Evolutionary conservation across 2,888 invertebrate genomes (phyloP), one percentile per base, ranked within the genome.

Genomic region (Dendrolimus pini): DNA sequence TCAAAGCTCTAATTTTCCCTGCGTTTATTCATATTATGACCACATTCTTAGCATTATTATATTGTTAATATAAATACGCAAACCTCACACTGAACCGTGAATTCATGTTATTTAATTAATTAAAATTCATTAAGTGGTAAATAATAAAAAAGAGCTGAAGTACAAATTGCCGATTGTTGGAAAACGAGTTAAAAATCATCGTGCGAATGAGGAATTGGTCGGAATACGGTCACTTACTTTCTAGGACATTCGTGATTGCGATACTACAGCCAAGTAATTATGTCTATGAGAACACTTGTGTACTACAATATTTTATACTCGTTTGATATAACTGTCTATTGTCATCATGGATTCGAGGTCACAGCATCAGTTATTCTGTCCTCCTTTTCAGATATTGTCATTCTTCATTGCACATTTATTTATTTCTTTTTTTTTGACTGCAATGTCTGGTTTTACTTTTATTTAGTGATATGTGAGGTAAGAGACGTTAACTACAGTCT

Each of bases 211-310:
- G 71, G 69, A 69, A 70, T 65, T 64, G 67, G 66, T 64, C 54
- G 65, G 62, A 70, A 72, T 67, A 71, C 75, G 78, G 79, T 77
- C 78, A 74, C 61, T 77, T 70, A 68, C 72, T 82, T 79, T 82
- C 77, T 78, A 77, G 81, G 78, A 74, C 78, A 68, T 60, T 65
- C 62, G 65, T 68, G 68, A 72, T 74, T 75, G 72, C 70, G 60
- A 71, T 64, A 65, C 65, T 62, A 63, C 64, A 60, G 58, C 65
- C 61, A 61, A 66, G 65, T 66, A 71, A 74, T 73, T 73, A 70
- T 63, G 65, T 70, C 66, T 72, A 71, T 78, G 78, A 73, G 77
- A 78, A 71, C 63, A 64, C 57, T 68, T 72, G 67, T 69, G 59
- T 61, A 52, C 47, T 47, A 47, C 30, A 30, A 30, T 47, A 47